Evolutionary conservation across 2,113 vertebrate genomes (phyloP).

Genomic region (Clarias gariepinus): DNA sequence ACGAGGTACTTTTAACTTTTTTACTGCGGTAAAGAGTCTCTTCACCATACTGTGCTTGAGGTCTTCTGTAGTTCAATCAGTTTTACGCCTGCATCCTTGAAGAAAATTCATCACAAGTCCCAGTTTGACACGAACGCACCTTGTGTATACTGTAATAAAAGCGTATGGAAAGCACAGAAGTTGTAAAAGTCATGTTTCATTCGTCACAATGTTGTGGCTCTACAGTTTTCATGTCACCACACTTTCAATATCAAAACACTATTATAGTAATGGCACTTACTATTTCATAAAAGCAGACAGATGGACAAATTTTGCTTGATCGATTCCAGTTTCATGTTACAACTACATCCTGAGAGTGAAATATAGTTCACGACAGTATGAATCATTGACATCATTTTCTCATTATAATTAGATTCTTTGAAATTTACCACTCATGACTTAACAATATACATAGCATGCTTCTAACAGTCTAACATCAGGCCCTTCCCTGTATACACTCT

Average conservation of each 20-base stretch:
- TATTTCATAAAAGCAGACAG: neutral
- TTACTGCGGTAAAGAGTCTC: no score
- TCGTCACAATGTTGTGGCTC: neutral
- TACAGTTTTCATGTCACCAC: neutral
- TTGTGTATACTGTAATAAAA: neutral
- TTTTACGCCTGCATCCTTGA: no score
- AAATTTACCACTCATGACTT: neutral
- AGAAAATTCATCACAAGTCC: no score
- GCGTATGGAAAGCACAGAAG: neutral
- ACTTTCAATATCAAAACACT: no score
- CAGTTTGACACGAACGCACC: no score
- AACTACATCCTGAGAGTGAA: neutral
- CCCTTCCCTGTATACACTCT: neutral
- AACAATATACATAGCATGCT: neutral
- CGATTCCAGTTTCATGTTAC: neutral
- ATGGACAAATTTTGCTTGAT: neutral
- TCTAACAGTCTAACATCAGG: neutral
- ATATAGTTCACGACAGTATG: neutral
- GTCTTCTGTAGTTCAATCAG: no score
- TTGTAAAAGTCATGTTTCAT: neutral
- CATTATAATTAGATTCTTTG: neutral
- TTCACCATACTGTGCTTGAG: no score
- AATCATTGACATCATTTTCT: constrained; percentile 1
- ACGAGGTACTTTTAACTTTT: no score
- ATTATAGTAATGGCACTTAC: neutral